Evolutionary conservation across 2,113 vertebrate genomes (phyloP).

Genomic region (Malurus cyaneus): DNA sequence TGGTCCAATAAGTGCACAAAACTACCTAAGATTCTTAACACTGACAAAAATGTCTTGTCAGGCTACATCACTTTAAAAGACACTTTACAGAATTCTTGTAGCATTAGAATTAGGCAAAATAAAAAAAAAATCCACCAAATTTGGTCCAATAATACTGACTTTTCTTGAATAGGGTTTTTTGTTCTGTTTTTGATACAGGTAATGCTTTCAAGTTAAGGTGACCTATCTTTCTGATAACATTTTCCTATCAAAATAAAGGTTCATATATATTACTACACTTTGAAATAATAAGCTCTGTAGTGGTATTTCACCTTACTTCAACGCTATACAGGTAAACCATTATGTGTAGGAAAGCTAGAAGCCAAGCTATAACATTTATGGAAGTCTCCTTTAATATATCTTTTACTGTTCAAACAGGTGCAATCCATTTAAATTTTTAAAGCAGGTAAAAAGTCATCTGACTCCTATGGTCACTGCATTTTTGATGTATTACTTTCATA

Average conservation of each 20-base stretch:
- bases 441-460: slow-evolving; percentile 77
- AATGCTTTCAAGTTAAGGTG: slow-evolving; percentile 74
- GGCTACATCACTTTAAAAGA: slow-evolving; percentile 84
- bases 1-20: slow-evolving; percentile 93
- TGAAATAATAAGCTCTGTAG: slow-evolving; percentile 70
- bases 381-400: slow-evolving; percentile 77
- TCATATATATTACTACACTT: slow-evolving; percentile 73
- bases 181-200: slow-evolving; percentile 69
- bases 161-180: slow-evolving; percentile 59
- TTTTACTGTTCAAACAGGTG: slow-evolving; percentile 77
- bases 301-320: slow-evolving; percentile 73
- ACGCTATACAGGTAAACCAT: slow-evolving; percentile 77
- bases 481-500: slow-evolving; percentile 78
- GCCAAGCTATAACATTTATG: slow-evolving; percentile 79
- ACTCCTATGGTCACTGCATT: slow-evolving; percentile 71
- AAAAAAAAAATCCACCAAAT: slow-evolving; percentile 77
- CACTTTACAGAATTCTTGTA: slow-evolving; percentile 84
- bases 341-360: slow-evolving; percentile 75
- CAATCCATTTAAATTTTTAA: slow-evolving; percentile 78
- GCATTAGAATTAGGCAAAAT: slow-evolving; percentile 83
- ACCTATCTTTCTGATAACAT: slow-evolving; percentile 69
- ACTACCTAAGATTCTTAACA: slow-evolving; percentile 85
- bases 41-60: slow-evolving; percentile 87
- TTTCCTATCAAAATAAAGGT: slow-evolving; percentile 75
- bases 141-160: slow-evolving; percentile 79